A percentile compares a stretch with the other conserved stretches of the same genome.
phyloP scores from a whole-genome alignment of 2,888 invertebrate species.

The Plebejus melissa region DNA sequence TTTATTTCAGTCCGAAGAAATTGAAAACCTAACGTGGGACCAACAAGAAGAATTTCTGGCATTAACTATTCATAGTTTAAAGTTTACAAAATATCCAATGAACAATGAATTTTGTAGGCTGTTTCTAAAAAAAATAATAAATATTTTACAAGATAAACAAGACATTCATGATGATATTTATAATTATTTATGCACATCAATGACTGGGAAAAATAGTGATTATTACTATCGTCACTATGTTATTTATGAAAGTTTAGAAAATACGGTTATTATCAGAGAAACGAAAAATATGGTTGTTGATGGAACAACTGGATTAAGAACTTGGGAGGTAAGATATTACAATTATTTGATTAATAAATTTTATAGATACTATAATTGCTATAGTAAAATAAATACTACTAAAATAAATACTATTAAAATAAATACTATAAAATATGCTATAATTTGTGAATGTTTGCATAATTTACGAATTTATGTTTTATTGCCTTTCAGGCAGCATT shows the following conservation, averaged over 20 bases:
- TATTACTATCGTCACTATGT: constrained; percentile 83
- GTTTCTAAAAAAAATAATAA: constrained; percentile 83
- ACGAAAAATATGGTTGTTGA: constrained; percentile 84
- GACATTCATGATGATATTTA: constrained; percentile 85
- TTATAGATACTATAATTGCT: too few relatives aligned
- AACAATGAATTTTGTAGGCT: constrained; percentile 80
- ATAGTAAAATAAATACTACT: too few relatives aligned
- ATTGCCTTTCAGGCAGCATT: constrained; percentile 19
- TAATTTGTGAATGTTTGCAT: too few relatives aligned
- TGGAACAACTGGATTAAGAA: constrained; percentile 89
- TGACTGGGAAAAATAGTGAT: constrained; percentile 56
- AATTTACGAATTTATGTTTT: background rate
- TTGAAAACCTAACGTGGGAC: constrained; percentile 61
- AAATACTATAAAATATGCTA: too few relatives aligned
- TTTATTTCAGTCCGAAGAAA: constrained; percentile 51
- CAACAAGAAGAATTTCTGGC: constrained; percentile 79
- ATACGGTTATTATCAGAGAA: constrained; percentile 81
- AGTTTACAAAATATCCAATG: constrained; percentile 80
- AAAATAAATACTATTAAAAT: too few relatives aligned
- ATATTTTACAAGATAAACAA: constrained; percentile 73
- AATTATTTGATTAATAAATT: background rate
- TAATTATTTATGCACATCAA: constrained; percentile 73
- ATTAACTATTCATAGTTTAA: constrained; percentile 74
- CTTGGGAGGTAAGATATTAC: constrained; percentile 82
- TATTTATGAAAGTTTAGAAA: constrained; percentile 52